phyloP scores from a whole-genome alignment of 2,113 vertebrate genomes.

The Podocnemis expansa region DNA sequence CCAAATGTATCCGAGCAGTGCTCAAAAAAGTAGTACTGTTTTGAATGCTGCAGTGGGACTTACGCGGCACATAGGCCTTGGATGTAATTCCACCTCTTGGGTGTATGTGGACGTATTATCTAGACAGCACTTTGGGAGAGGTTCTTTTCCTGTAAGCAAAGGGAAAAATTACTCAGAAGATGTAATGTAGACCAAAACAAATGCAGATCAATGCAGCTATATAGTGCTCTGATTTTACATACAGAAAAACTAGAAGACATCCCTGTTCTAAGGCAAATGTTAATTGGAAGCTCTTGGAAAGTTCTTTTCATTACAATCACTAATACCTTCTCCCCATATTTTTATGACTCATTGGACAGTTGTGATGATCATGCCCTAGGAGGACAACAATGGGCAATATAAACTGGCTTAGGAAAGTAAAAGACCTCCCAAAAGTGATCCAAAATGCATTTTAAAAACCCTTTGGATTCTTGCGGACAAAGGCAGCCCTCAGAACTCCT shows the following conservation, averaged over 20 bases:
- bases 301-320: slow-evolving; percentile 2
- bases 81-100: neutral
- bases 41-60: neutral
- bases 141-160: neutral
- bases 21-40: neutral
- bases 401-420: slow-evolving; percentile 34
- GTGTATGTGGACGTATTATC: neutral
- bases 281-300: slow-evolving; percentile 29
- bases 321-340: slow-evolving; percentile 38
- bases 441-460: neutral
- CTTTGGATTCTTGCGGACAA: neutral
- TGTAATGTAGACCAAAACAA: neutral
- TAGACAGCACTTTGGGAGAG: neutral
- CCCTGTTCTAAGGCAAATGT: neutral
- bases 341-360: slow-evolving; percentile 12
- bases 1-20: too few species aligned
- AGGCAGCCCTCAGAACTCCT: neutral
- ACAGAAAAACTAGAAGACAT: slow-evolving; percentile 13
- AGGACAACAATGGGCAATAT: slow-evolving; percentile 49
- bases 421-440: neutral
- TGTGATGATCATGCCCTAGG: slow-evolving; percentile 3
- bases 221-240: neutral
- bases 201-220: neutral
- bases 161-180: neutral
- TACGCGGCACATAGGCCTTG: neutral